phyloP scores from a whole-genome alignment of 2,113 vertebrate genomes.

The Pristiophorus japonicus region DNA sequence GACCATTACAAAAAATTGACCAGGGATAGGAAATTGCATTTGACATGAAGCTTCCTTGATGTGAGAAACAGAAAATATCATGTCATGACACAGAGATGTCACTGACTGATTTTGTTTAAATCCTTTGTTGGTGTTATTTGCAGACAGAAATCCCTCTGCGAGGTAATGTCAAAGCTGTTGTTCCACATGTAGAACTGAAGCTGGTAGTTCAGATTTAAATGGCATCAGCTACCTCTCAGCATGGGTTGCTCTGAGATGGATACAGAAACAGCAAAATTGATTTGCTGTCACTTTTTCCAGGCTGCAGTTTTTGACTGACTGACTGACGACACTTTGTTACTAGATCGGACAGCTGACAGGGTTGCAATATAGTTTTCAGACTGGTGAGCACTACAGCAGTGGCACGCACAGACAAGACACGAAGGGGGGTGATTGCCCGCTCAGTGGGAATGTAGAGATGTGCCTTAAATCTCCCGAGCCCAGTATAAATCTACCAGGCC shows the following conservation, averaged over 20 bases:
- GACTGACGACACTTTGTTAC: neutral
- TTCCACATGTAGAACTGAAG: neutral
- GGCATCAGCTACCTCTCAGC: neutral
- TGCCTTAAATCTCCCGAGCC: neutral
- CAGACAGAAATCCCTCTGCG: neutral
- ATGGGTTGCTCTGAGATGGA: neutral
- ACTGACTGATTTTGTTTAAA: neutral
- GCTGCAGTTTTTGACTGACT: neutral
- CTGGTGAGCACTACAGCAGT: neutral
- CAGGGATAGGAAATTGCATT: neutral
- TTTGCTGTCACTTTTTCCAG: neutral
- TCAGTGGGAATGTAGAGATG: neutral
- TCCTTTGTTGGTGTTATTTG: slow-evolving; percentile 8
- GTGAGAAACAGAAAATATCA: neutral
- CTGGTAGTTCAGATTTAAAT: neutral
- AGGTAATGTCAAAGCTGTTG: neutral
- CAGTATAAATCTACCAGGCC: neutral
- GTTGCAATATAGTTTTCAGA: neutral
- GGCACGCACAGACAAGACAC: neutral
- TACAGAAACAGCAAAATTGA: slow-evolving; percentile 8
- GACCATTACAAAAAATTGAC: neutral
- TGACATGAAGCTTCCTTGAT: neutral
- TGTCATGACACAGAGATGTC: neutral
- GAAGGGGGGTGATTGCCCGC: neutral
- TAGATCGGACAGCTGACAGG: neutral